Conservation (phyloP, 2,888 invertebrate genomes). For the Nomada flava region DNA sequence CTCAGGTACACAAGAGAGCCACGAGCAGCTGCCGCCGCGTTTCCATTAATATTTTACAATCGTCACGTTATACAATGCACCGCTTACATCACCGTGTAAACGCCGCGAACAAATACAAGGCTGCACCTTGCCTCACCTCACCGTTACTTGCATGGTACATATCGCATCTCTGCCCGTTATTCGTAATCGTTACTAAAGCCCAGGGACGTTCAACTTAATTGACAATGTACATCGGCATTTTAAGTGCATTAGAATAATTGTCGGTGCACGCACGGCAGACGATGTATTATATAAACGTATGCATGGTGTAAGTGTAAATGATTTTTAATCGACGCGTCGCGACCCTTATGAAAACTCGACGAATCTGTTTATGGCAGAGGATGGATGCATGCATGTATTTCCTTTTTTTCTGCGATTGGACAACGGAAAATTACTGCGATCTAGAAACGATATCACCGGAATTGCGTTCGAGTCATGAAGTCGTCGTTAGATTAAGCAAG, state of each 20-base stretch:
- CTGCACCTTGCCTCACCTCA: slow-evolving; percentile 73
- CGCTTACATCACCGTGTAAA: slow-evolving; percentile 74
- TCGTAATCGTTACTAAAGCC: slow-evolving; percentile 75
- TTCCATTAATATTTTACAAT: slow-evolving; percentile 78
- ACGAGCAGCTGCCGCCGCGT: slow-evolving; percentile 54
- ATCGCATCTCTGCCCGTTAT: slow-evolving; percentile 71
- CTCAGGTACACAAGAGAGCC: neutral
- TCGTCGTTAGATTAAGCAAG: neutral
- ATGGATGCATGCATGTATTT: neutral
- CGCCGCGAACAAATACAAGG: slow-evolving; percentile 77
- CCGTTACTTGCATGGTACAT: slow-evolving; percentile 55
- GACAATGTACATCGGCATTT: slow-evolving; percentile 67
- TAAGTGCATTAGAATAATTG: too few species aligned
- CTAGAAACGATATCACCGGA: neutral
- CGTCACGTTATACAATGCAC: slow-evolving; percentile 79
- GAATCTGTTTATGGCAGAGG: neutral
- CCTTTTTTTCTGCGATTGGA: neutral
- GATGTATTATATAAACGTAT: too few species aligned
- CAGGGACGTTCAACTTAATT: slow-evolving; percentile 77
- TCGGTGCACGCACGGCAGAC: too few species aligned
- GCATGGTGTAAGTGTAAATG: too few species aligned
- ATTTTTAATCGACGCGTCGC: too few species aligned
- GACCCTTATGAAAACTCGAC: too few species aligned
- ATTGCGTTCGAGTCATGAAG: neutral
- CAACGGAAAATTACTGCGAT: slow-evolving; percentile 13